Conservation (phyloP, 2,888 invertebrate species). For the Trichogramma dendrolimi region DNA sequence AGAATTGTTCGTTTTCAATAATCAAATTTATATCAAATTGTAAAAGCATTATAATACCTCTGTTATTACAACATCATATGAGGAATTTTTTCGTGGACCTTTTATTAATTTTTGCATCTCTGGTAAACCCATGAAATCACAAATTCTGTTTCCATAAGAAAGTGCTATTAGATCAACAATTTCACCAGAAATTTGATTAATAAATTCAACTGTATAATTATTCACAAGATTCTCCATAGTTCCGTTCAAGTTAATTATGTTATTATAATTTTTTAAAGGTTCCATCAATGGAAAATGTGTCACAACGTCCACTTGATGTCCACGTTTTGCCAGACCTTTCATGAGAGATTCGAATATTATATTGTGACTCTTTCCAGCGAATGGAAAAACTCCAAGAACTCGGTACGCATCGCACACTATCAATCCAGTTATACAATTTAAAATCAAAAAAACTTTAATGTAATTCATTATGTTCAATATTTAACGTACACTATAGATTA, state of each 20-base stretch:
- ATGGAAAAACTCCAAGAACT: constrained; percentile 52
- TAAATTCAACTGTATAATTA: constrained; percentile 33
- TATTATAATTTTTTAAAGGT: constrained; percentile 41
- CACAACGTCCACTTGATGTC: constrained; percentile 51
- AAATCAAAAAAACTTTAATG: too few species aligned
- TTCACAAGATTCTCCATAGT: constrained; percentile 28
- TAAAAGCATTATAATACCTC: constrained; percentile 30
- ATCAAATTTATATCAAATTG: background rate
- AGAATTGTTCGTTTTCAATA: background rate
- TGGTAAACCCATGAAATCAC: constrained; percentile 26
- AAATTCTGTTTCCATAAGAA: constrained; percentile 26
- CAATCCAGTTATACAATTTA: too few species aligned
- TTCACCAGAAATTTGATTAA: background rate
- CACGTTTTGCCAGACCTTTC: constrained; percentile 49
- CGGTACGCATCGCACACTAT: constrained; percentile 32
- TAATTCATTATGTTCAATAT: too few species aligned
- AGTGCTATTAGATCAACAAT: constrained; percentile 8
- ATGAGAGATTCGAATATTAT: constrained; percentile 51
- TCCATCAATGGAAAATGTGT: constrained; percentile 45
- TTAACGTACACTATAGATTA: too few species aligned
- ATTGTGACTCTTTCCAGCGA: constrained; percentile 53
- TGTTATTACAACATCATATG: constrained; percentile 36
- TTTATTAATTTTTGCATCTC: constrained; percentile 32
- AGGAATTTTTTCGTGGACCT: constrained; percentile 32
- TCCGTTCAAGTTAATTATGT: constrained; percentile 40